These are phyloP conservation scores for Acleris laterana DNA, from an alignment of 2,888 invertebrate species.

Conservation along the genomic window DNA sequence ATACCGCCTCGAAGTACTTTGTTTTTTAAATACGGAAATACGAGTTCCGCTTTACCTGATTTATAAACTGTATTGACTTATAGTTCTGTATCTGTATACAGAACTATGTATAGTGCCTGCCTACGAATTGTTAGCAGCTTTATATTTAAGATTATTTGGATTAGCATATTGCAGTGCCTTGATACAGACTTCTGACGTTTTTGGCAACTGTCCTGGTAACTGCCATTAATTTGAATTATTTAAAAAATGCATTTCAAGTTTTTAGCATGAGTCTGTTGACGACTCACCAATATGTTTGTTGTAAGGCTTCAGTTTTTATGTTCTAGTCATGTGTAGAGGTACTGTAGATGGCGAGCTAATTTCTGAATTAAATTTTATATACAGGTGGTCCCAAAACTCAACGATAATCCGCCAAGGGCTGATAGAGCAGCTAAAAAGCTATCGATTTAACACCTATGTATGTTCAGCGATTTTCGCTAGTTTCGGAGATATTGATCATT, in stretches of 20 bases:
- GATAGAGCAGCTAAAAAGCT: no score
- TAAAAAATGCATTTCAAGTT: constrained; percentile 9
- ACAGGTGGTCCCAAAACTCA: no score
- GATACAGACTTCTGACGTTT: constrained; percentile 4
- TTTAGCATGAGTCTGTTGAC: not conserved
- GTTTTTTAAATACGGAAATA: not conserved
- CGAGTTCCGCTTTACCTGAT: no score
- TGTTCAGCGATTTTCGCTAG: no score
- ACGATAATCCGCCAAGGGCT: no score
- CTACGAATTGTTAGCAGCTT: constrained; percentile 3
- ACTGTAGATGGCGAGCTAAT: constrained; percentile 6
- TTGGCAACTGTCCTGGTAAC: not conserved
- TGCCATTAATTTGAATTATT: constrained; percentile 15
- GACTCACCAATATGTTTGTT: not conserved
- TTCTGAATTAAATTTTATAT: not conserved
- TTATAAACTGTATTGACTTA: no score
- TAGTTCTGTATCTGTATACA: constrained; percentile 1
- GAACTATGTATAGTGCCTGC: constrained; percentile 12
- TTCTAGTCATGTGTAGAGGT: constrained; percentile 31
- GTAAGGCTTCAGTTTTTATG: constrained; percentile 3
- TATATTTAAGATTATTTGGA: constrained; percentile 1
- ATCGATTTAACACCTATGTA: no score
- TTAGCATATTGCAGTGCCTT: constrained; percentile 25
- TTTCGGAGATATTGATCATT: no score
- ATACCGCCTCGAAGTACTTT: not conserved